Percentiles rank a stretch among this genome's conserved stretches.
Evolutionary conservation across 2,797 vertebrate genomes (phyloP).

Genomic region (Poeciliopsis turneri): DNA sequence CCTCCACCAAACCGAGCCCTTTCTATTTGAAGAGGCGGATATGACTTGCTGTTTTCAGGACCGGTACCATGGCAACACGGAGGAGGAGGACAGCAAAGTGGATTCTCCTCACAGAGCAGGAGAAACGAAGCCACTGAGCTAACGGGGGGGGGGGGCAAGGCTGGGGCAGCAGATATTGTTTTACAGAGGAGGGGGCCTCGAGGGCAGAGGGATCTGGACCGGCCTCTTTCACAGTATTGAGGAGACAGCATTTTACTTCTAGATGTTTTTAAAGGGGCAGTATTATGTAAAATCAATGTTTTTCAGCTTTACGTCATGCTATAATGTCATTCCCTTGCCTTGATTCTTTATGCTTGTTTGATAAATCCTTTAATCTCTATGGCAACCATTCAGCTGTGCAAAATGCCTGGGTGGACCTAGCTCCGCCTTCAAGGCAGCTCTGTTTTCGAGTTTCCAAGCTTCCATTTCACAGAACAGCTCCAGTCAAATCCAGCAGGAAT

Average conservation of each 20-base stretch:
- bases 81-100: constrained; percentile 68
- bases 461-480: too few relatives aligned
- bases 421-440: too few relatives aligned
- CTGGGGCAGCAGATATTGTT: constrained; percentile 48
- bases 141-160: constrained; percentile 33
- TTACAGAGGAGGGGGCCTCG: constrained; percentile 35
- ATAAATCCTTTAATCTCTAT: too few relatives aligned
- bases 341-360: too few relatives aligned
- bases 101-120: constrained; percentile 60
- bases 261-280: constrained; percentile 13
- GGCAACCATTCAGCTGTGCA: too few relatives aligned
- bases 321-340: too few relatives aligned
- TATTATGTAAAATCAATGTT: too few relatives aligned
- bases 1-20: constrained; percentile 57
- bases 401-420: too few relatives aligned
- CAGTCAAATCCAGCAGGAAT: too few relatives aligned
- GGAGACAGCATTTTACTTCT: constrained; percentile 18
- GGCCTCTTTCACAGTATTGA: constrained; percentile 39
- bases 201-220: constrained; percentile 21
- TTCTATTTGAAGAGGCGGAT: constrained; percentile 66
- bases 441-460: too few relatives aligned
- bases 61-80: constrained; percentile 79
- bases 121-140: constrained; percentile 56
- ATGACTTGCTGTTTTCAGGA: constrained; percentile 78
- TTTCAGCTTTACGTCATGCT: too few relatives aligned